Percentiles rank a stretch among this genome's conserved stretches.
phyloP scores from a whole-genome alignment of 2,797 vertebrate species.

The Triplophysa bombifrons region DNA sequence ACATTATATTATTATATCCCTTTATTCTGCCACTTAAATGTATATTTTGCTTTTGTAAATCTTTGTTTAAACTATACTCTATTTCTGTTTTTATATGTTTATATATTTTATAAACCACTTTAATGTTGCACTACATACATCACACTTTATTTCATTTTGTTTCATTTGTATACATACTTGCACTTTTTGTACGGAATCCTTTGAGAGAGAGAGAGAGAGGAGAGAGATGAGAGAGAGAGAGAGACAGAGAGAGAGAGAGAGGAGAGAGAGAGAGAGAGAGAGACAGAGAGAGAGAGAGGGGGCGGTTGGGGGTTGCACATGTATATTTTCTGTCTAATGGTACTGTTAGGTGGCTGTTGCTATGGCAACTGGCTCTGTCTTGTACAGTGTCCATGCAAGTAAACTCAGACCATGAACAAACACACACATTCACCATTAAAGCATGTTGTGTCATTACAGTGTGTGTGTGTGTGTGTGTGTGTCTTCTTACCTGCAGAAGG shows the following conservation, averaged over 20 bases:
- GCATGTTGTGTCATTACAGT: not conserved
- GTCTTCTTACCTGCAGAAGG: constrained; percentile 79
- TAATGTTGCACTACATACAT: too few relatives aligned
- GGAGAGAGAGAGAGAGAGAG: not conserved
- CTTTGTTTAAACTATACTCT: too few relatives aligned
- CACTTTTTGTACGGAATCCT: too few relatives aligned
- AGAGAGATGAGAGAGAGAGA: not conserved
- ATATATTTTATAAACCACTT: too few relatives aligned
- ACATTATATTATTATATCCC: too few relatives aligned
- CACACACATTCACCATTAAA: not conserved
- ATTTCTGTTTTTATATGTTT: too few relatives aligned
- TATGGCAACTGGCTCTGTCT: not conserved
- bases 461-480: not conserved
- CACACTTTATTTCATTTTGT: too few relatives aligned
- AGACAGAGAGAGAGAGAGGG: not conserved
- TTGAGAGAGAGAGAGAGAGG: too few relatives aligned
- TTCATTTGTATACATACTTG: too few relatives aligned
- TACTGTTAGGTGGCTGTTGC: not conserved
- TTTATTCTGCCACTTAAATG: too few relatives aligned
- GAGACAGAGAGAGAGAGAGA: not conserved
- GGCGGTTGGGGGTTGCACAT: not conserved
- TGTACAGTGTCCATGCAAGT: too few relatives aligned
- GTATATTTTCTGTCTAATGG: not conserved
- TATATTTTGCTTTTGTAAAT: too few relatives aligned
- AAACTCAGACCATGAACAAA: not conserved